Evolutionary conservation across 2,888 invertebrate genomes (phyloP).

Genomic region (Temnothorax rugatulus): DNA sequence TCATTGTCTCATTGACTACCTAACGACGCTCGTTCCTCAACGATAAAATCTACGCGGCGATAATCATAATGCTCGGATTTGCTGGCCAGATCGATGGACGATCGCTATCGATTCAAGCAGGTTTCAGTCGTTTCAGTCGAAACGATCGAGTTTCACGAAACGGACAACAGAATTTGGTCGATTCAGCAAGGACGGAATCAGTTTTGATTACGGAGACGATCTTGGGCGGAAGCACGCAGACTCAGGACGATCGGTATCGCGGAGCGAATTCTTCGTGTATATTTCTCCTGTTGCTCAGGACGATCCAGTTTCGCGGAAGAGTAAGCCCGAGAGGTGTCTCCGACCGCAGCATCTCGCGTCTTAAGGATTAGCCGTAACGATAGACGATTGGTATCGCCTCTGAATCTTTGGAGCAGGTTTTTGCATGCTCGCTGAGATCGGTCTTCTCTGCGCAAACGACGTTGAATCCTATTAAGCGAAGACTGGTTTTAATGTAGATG

Average conservation of each 20-base stretch:
- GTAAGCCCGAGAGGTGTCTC: conserved; percentile 68
- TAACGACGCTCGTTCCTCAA: conserved; percentile 52
- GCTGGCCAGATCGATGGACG: conserved; percentile 46
- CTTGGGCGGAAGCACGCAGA: conserved; percentile 5
- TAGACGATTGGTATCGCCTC: conserved; percentile 60
- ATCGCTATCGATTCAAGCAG: conserved; percentile 69
- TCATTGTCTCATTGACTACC: conserved; percentile 61
- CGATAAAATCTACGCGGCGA: conserved; percentile 63
- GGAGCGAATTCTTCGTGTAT: conserved; percentile 64
- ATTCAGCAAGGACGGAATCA: conserved; percentile 57
- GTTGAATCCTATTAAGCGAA: conserved; percentile 58
- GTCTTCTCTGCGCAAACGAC: conserved; percentile 20
- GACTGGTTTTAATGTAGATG: conserved; percentile 69
- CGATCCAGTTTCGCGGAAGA: conserved; percentile 74
- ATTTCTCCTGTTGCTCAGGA: conserved; percentile 66
- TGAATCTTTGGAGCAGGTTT: conserved; percentile 57
- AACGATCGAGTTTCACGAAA: conserved; percentile 72
- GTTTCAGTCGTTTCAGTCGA: conserved; percentile 61
- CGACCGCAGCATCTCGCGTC: conserved; percentile 48
- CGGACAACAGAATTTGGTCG: conserved; percentile 31
- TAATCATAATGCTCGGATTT: conserved; percentile 47
- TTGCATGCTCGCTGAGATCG: conserved; percentile 31
- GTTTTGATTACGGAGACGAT: conserved; percentile 54
- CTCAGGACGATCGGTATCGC: conserved; percentile 68
- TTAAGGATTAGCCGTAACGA: conserved; percentile 48